Percentiles rank a stretch among this genome's conserved stretches.
Evolutionary conservation across 2,113 vertebrate species (phyloP).

Genomic region (Cyphomyrus discorhynchus): DNA sequence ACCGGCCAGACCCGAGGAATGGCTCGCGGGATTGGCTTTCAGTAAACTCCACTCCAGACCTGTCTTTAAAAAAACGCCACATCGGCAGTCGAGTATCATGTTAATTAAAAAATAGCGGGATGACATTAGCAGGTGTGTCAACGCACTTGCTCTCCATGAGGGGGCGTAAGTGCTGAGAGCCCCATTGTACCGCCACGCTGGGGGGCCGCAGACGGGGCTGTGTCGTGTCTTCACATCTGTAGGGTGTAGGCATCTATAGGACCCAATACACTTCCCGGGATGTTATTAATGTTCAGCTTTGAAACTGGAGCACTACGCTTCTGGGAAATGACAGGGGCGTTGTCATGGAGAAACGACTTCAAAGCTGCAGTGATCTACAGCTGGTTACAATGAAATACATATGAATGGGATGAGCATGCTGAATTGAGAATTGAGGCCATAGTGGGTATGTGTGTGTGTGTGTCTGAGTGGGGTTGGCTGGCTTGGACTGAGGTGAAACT

Average conservation of each 20-base stretch:
- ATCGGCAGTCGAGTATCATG: not conserved
- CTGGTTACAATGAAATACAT: conserved; percentile 21
- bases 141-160: not conserved
- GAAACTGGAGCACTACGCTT: conserved; percentile 48
- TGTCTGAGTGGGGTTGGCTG: conserved; percentile 51
- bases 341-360: conserved; percentile 27
- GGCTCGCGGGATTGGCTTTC: not conserved
- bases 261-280: conserved; percentile 17
- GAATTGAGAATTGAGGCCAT: conserved; percentile 39
- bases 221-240: not conserved
- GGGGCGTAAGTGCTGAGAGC: not conserved
- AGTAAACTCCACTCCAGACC: not conserved
- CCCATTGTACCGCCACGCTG: not conserved
- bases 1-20: not conserved
- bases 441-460: conserved; percentile 25
- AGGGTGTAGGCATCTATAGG: not conserved
- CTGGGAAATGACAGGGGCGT: conserved; percentile 22
- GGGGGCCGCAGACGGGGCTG: not conserved
- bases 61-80: not conserved
- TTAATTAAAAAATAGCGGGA: not conserved
- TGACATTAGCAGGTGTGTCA: not conserved
- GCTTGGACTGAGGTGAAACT: conserved; percentile 35
- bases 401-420: conserved; percentile 23
- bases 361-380: conserved; percentile 25
- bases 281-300: conserved; percentile 34